phyloP scores from a whole-genome alignment of 1,140 invertebrate genomes.

The Phthorimaea operculella region DNA sequence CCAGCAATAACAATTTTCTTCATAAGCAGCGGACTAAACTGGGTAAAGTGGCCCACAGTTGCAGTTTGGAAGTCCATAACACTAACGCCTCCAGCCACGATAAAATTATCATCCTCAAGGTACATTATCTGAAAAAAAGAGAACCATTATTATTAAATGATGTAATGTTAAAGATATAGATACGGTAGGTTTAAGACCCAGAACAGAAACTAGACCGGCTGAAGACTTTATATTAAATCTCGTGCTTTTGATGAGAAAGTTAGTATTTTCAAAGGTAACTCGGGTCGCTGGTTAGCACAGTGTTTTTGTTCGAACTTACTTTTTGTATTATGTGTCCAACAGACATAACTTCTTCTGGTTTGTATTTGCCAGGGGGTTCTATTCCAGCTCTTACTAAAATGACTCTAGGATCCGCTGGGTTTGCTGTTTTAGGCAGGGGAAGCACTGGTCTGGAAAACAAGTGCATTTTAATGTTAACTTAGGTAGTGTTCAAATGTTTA shows the following conservation, averaged over 20 bases:
- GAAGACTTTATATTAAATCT: no score
- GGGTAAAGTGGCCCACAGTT: slow-evolving; percentile 46
- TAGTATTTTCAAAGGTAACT: no score
- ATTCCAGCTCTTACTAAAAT: not conserved
- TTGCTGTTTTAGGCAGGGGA: not conserved
- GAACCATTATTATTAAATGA: no score
- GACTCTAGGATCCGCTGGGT: not conserved
- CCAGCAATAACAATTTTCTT: slow-evolving; percentile 54
- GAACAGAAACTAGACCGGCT: no score
- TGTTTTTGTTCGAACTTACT: not conserved
- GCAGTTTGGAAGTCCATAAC: slow-evolving; percentile 52
- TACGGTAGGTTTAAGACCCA: no score
- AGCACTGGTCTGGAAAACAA: not conserved
- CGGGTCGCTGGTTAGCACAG: no score
- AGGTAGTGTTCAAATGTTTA: no score
- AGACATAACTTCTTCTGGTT: not conserved
- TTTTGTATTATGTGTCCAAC: not conserved
- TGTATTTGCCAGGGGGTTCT: not conserved
- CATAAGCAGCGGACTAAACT: slow-evolving; percentile 58
- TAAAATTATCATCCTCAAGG: slow-evolving; percentile 56
- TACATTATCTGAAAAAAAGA: slow-evolving; percentile 39
- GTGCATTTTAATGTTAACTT: no score
- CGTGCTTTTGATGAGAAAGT: no score
- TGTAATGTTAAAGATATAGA: no score
- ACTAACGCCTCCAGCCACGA: slow-evolving; percentile 30